Base-by-base conservation (phyloP, 2,113 vertebrate genomes). In the Naja naja region DNA sequence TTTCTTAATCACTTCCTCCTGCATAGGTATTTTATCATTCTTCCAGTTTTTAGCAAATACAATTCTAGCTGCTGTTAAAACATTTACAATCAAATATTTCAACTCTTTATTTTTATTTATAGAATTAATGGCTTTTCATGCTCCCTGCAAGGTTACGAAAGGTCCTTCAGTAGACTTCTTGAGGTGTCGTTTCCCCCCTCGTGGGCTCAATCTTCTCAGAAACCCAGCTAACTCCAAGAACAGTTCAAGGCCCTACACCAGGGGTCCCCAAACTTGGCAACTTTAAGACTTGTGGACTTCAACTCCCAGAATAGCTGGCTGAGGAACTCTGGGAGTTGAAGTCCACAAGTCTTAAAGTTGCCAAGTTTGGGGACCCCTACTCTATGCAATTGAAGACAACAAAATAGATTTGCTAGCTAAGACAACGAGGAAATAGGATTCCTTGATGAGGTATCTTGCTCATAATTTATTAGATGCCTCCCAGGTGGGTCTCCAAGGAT, bases 101-200 rank as follows among this genome's bases (percentile, higher is more conserved):
- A n/a, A n/a, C n/a, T n/a, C n/a, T n/a, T n/a, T n/a, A n/a, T n/a
- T n/a, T n/a, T n/a, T n/a, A n/a, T n/a, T n/a, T n/a, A n/a, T n/a
- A n/a, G n/a, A n/a, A 52, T 97, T 95, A 95, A 92, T 90, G 95
- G 60, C 52, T 52, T 81, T 89, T 91, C 74, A 95, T 95, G 94
- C 58, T 27, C 3, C 92, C 54, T 74, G 14, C 89, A 69, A 69
- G 60, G 92, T 90, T 95, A 90, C 74, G 64, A 93, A 89, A 92
- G 53, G 89, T 55, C 27, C 91, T 94, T 89, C 56, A 92, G 5
- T 87, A 49, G 53, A 39, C 43, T 49, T 30, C 34, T 45, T 69
- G 14, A 0, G 43, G 18, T 56, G 27, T 14, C 53, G n/a, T 81
- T 23, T 47, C 2, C 23, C 7, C 56, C 54, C 91, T 90, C 91